These are phyloP conservation scores for Gadopsis marmoratus DNA, from an alignment of 2,797 vertebrate species.

Conservation along the genomic window DNA sequence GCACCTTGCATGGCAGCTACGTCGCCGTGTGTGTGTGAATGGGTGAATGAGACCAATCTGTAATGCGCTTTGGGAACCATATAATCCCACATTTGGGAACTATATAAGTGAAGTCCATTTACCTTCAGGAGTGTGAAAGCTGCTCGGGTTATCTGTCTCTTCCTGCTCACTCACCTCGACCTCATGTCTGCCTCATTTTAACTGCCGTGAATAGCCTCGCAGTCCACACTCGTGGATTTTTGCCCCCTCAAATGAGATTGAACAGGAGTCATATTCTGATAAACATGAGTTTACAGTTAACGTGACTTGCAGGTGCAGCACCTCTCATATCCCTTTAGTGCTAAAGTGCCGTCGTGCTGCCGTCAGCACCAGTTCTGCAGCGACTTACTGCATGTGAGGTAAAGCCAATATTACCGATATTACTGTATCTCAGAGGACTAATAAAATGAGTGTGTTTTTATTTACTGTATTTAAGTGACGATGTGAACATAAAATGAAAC, in stretches of 20 bases:
- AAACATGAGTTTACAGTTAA: conserved; percentile 46
- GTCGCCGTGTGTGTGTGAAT: no score
- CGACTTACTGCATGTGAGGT: conserved; percentile 4
- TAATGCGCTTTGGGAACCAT: no score
- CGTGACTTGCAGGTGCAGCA: conserved; percentile 69
- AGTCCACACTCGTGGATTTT: conserved; percentile 24
- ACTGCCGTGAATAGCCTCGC: conserved; percentile 34
- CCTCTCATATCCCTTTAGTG: conserved; percentile 69
- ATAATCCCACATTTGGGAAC: no score
- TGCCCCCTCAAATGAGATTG: conserved; percentile 67
- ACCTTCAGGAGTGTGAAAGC: conserved; percentile 75
- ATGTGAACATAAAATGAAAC: not conserved
- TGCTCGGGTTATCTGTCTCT: conserved; percentile 57
- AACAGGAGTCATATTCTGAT: conserved; percentile 65
- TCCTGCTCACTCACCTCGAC: conserved; percentile 64
- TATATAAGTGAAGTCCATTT: conserved; percentile 42
- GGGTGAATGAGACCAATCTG: no score
- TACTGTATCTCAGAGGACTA: not conserved
- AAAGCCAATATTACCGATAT: not conserved
- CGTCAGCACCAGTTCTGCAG: conserved; percentile 18
- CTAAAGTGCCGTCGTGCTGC: conserved; percentile 19
- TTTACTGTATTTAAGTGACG: not conserved
- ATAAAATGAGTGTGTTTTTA: not conserved
- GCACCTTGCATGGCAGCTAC: no score
- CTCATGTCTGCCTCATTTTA: conserved; percentile 49